Base-by-base conservation (phyloP, 2,113 vertebrate species). In the Alethe castanea region DNA sequence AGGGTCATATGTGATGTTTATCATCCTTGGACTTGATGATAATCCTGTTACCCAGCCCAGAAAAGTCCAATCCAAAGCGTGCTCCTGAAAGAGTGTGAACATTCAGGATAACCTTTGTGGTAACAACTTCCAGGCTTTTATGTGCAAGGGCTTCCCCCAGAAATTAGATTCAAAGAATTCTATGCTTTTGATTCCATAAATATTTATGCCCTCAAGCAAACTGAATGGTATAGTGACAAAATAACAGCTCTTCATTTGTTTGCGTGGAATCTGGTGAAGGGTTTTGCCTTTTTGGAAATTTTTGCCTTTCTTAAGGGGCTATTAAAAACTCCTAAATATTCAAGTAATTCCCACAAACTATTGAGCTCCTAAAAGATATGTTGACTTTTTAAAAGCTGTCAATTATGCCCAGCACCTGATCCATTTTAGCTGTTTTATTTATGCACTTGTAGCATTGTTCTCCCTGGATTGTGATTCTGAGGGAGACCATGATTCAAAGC, bases 351-450 rank as follows among this genome's bases (percentile, higher is more conserved):
- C 77, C n/a, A 88, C 15, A 88, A 73, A 44, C 4, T 76, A 65
- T 5, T 88, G 60, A 70, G 52, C 26, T 81, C 11, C 23, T 82
- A 73, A 70, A 88, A 87, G 45, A 86, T 70, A 80, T 0, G 0
- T 31, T 76, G 40, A 56, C 33, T 66, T 88, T 94, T 73, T 26
- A 44, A 71, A 92, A 79, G 50, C 28, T 88, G 85, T 66, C 54
- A 70, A 23, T 90, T 86, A 86, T n/a, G 10, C 19, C 29, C 77
- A 66, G 19, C 71, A 65, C 54, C 77, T 90, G 79, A 78, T 74
- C 47, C 48, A 70, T 80, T 95, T 93, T 80, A 77, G 11, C n/a
- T 72, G 23, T 86, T 92, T 83, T 90, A 86, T 70, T 52, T 52
- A 52, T 86, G 57, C 84, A 59, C 45, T 88, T 81, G 45, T 65